These are phyloP conservation scores for Baryphthengus martii DNA, from an alignment of 2,113 vertebrate genomes.

Conservation along the genomic window DNA sequence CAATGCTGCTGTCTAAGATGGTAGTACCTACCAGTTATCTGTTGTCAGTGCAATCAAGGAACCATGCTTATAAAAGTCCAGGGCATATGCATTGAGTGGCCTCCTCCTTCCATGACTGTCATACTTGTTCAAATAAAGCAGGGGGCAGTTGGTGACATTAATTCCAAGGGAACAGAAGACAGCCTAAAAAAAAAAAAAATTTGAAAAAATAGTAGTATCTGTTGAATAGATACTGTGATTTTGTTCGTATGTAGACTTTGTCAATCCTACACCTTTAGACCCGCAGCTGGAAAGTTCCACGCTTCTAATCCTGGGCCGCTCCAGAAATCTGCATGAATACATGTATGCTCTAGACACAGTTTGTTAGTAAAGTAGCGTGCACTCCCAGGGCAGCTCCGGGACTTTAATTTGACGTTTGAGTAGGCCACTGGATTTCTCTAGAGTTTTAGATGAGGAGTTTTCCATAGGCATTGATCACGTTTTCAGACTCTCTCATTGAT, in stretches of 20 bases:
- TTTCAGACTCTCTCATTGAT: background rate
- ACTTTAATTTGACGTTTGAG: background rate
- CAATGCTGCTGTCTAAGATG: background rate
- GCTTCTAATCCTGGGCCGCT: background rate
- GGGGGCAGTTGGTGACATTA: slow-evolving; percentile 29
- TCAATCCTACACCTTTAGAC: background rate
- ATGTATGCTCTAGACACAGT: background rate
- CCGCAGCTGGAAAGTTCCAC: background rate
- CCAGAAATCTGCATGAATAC: background rate
- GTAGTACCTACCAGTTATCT: slow-evolving; percentile 65
- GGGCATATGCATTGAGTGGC: slow-evolving; percentile 67
- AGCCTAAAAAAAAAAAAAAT: slow-evolving; percentile 2
- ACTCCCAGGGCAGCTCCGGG: background rate
- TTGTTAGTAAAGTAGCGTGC: background rate
- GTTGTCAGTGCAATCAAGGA: slow-evolving; percentile 50
- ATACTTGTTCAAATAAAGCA: slow-evolving; percentile 8
- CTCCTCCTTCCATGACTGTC: slow-evolving; percentile 47
- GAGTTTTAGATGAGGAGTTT: background rate
- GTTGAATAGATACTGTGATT: background rate
- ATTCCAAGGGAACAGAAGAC: slow-evolving; percentile 50
- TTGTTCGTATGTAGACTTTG: background rate
- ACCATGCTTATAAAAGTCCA: slow-evolving; percentile 75
- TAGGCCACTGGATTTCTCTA: background rate
- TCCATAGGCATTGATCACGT: background rate
- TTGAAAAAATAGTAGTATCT: background rate